These are phyloP conservation scores for Mesitornis unicolor DNA, from an alignment of 2,113 vertebrate genomes.

Conservation along the genomic window DNA sequence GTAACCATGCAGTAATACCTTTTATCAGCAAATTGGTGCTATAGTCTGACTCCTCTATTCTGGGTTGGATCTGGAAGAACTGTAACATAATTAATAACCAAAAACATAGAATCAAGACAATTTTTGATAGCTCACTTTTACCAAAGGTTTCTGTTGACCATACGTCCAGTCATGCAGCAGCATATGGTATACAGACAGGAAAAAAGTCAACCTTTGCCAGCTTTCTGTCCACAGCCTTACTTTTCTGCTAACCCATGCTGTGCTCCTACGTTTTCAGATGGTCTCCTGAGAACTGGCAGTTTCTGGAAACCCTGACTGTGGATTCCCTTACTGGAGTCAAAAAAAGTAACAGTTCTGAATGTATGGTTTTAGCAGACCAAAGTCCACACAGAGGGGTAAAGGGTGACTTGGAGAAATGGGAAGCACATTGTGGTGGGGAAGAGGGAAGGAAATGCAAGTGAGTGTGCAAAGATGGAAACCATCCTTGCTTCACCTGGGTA, in stretches of 20 bases:
- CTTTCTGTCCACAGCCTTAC: conserved; percentile 21
- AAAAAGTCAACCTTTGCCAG: conserved; percentile 6
- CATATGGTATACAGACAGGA: conserved; percentile 15
- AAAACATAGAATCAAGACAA: background rate
- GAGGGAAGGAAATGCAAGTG: background rate
- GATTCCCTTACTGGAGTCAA: background rate
- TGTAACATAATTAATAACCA: background rate
- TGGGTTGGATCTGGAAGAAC: background rate
- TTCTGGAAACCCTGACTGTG: conserved; percentile 25
- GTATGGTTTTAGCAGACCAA: background rate
- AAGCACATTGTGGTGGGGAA: background rate
- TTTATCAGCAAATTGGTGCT: background rate
- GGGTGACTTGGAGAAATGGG: background rate
- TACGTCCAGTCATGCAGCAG: background rate
- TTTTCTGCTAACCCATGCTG: conserved; percentile 32
- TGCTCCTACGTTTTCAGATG: background rate
- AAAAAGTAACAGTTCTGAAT: background rate
- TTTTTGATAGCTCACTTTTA: background rate
- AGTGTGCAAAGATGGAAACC: background rate
- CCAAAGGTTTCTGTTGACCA: background rate
- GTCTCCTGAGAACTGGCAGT: conserved; percentile 1
- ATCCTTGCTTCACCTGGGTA: background rate
- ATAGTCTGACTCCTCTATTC: background rate
- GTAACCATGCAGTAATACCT: background rate
- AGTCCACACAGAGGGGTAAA: background rate